Evolutionary conservation across 2,888 invertebrate species (phyloP).

Genomic region (Apamea monoglypha): DNA sequence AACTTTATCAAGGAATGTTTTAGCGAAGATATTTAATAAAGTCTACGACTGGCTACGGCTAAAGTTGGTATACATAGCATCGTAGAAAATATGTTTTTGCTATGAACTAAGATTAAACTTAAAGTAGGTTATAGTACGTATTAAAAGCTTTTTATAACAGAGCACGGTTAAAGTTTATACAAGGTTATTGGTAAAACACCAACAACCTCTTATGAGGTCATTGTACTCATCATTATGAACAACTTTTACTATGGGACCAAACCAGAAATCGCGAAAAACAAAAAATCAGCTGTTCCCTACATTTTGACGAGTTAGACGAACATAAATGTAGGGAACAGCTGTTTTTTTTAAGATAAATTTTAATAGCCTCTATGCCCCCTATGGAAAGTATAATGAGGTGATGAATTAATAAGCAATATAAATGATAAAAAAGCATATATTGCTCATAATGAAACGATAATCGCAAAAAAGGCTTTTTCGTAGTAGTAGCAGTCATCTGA

Average conservation of each 20-base stretch:
- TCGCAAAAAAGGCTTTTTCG: neutral
- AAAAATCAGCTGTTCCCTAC: too few species aligned
- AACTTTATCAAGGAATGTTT: constrained; percentile 55
- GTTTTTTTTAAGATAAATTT: too few species aligned
- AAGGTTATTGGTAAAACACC: too few species aligned
- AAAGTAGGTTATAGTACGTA: constrained; percentile 6
- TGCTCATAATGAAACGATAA: neutral
- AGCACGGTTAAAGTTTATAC: neutral
- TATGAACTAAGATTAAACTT: constrained; percentile 4
- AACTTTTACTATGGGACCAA: too few species aligned
- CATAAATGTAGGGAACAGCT: too few species aligned
- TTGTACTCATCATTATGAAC: too few species aligned
- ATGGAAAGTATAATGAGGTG: neutral
- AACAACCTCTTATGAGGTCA: too few species aligned
- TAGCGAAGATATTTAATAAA: constrained; percentile 55
- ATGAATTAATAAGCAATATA: neutral
- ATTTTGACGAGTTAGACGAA: too few species aligned
- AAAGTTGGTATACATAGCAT: constrained; percentile 11
- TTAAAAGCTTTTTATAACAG: neutral
- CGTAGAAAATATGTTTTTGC: constrained; percentile 22
- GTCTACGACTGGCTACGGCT: constrained; percentile 28
- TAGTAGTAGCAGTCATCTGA: constrained; percentile 23
- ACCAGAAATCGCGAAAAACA: too few species aligned
- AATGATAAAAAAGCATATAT: neutral
- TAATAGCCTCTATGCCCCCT: neutral